phyloP scores from a whole-genome alignment of 2,888 invertebrate species.

The Lasioglossum calceatum region DNA sequence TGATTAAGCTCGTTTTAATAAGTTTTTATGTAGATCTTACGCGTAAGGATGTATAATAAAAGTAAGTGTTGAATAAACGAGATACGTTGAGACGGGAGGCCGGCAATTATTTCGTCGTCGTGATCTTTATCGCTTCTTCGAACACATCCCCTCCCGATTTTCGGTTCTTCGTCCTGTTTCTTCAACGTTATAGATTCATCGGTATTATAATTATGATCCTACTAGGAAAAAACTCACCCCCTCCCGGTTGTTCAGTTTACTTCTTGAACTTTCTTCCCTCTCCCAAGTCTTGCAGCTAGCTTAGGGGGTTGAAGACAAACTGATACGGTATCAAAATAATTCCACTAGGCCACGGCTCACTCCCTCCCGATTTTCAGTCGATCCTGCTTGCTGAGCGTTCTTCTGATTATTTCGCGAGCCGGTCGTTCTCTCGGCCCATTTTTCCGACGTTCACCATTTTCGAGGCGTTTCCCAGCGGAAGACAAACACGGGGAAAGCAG shows the following conservation, averaged over 20 bases:
- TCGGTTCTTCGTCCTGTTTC: not conserved
- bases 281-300: not conserved
- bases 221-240: too few species aligned
- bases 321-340: not conserved
- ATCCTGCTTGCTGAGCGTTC: not conserved
- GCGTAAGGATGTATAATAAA: constrained; percentile 80
- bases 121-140: constrained; percentile 16
- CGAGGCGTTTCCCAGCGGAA: constrained; percentile 49
- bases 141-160: not conserved
- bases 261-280: not conserved
- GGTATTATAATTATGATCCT: not conserved
- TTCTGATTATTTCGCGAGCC: not conserved
- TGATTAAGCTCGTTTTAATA: constrained; percentile 82
- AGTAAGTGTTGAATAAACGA: constrained; percentile 82
- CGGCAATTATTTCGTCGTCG: constrained; percentile 42
- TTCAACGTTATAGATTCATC: not conserved
- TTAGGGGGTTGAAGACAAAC: not conserved
- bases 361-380: not conserved
- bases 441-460: constrained; percentile 36
- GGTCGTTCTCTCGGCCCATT: not conserved
- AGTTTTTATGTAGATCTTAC: constrained; percentile 83
- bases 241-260: too few species aligned
- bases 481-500: constrained; percentile 43
- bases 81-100: constrained; percentile 74
- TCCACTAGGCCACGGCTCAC: not conserved